Evolutionary conservation across 2,888 invertebrate species (phyloP), one percentile per base, ranked within the genome.

Genomic region (Octodonta nipae): DNA sequence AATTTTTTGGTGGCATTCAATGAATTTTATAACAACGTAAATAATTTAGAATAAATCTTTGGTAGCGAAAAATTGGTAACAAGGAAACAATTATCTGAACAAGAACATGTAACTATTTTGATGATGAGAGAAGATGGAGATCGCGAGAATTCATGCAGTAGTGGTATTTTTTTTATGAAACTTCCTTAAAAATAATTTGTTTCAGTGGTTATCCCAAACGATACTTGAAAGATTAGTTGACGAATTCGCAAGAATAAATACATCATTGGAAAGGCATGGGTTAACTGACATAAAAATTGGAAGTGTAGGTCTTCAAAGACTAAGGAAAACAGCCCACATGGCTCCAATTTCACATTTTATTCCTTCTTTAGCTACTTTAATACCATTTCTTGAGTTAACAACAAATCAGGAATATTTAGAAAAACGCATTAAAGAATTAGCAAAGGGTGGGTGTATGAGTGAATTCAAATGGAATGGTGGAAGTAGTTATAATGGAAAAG

Each of bases 391-490:
- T 37, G 85, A 87, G 53, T 67, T 85, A 30, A 78, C 78, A 28
- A 67, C 77, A 11, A 85, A 89, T 64, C 89, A 89, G 60, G 81
- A 84, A 52, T 92, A 91, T 65, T 64, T 87, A 10, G 79, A 83
- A 28, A 75, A 74, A 40, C 68, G 92, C 45, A 77, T 91, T 17
- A 69, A 71, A 52, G 81, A 83, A 49, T 66, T 92, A 40, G 73
- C 82, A 1, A 73, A 71, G 53, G 88, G 87, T 38, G 85, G 88
- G 6, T 87, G 87, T 53, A 80, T 92, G 66, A 81, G 85, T 51
- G 81, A 80, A 48, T 93, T 82, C 63, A 76, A 77, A 42, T 92
- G 92, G 91, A 78, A 81, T 61, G 73, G 78, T 35, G 91, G 91
- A 27, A 79, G 82, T 25, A 64, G 64, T 15, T 71, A 73, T 49